phyloP scores from a whole-genome alignment of 2,888 invertebrate genomes.

The Pseudococcus longispinus region DNA sequence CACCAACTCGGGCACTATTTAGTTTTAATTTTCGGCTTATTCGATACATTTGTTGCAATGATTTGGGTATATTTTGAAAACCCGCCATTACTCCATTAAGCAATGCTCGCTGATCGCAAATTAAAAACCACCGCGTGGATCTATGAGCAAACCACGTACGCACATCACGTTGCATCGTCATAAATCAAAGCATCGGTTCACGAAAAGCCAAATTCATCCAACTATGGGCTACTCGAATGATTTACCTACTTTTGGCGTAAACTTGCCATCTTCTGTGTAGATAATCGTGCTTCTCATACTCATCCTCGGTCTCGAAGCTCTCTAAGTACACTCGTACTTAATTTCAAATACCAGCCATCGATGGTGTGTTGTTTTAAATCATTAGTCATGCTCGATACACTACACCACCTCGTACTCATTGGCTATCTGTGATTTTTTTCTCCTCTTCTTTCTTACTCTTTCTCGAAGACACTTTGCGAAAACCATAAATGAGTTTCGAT shows the following conservation, averaged over 20 bases:
- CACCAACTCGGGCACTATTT: too few relatives aligned
- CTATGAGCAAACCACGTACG: not conserved
- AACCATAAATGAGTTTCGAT: slow-evolving; percentile 55
- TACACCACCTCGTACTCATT: not conserved
- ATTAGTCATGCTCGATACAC: slow-evolving; percentile 45
- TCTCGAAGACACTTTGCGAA: slow-evolving; percentile 43
- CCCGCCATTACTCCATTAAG: not conserved
- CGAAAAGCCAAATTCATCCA: not conserved
- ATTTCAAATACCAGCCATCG: slow-evolving; percentile 26
- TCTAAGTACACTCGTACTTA: not conserved
- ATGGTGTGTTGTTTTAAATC: slow-evolving; percentile 48
- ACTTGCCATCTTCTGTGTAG: not conserved
- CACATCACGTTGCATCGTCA: not conserved
- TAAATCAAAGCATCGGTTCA: not conserved
- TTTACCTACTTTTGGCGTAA: not conserved
- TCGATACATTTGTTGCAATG: not conserved
- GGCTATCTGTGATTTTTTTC: slow-evolving; percentile 23
- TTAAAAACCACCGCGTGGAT: not conserved
- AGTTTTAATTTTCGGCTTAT: too few relatives aligned
- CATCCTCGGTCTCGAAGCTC: not conserved
- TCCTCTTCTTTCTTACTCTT: not conserved
- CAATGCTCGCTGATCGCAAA: not conserved
- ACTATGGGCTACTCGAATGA: not conserved
- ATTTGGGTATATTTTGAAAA: not conserved
- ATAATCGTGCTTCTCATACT: not conserved